Evolutionary conservation across 1,140 invertebrate genomes (phyloP), one percentile per base, ranked within the genome.

Genomic region (Scylla paramamosain): DNA sequence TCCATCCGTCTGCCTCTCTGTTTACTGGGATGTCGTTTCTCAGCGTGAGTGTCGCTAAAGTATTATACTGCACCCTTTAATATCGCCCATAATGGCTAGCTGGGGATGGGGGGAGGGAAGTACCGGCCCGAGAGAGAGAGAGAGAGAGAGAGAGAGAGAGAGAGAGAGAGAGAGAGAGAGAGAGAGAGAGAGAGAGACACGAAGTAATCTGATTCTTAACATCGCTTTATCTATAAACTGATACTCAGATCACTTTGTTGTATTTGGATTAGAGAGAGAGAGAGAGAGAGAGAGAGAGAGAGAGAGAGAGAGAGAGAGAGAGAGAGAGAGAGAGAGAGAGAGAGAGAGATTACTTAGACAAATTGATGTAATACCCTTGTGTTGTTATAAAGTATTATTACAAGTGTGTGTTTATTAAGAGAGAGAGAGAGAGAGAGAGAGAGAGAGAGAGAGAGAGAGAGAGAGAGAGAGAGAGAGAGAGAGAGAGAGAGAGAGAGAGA

Each of bases 401-500:
- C 28, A 28, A 25, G 29, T 87, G 29, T 87, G 39, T 87, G 12
- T 87, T 59, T 0, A 59, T 59, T 14, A 59, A 59, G 16, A 59
- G 16, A 59, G 52, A 59, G 52, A 48, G 14, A 0, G 29, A 88
- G 29, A 88, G 86, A 88, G 28, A 88, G 86, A 88, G 86, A 32
- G 86, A 88, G 7, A 32, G 29, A 32, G 29, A 88, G 86, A 31
- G 86, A 88, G 86, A 88, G 86, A 88, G 86, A 88, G 86, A 88
- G 86, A 88, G 83, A 86, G 83, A 87, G 84, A 87, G 84, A 87
- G 84, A 87, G 84, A 59, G 52, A 59, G 52, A 59, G 52, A 59
- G 52, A 59, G 84, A 87, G 84, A 87, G 84, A 87, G 84, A 87
- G 84, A 87, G 84, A 87, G 84, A 87, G 84, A 87, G 84, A 87